Evolutionary conservation across 2,888 invertebrate genomes (phyloP).

Genomic region (Pristionchus fissidentatus): DNA sequence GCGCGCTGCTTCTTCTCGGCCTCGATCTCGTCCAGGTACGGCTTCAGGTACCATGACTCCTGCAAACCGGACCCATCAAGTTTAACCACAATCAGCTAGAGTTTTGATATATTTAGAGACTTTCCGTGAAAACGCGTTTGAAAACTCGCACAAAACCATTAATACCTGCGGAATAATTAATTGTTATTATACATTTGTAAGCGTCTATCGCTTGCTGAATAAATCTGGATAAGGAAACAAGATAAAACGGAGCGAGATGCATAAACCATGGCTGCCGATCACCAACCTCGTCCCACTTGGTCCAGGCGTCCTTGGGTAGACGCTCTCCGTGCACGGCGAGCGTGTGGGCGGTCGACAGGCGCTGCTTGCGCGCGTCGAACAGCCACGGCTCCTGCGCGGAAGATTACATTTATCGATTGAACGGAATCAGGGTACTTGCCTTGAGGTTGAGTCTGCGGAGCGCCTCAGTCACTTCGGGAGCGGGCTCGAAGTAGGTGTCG

Average conservation of each 20-base stretch:
- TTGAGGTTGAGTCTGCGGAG: conserved; percentile 73
- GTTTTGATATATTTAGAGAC: neutral
- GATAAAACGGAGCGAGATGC: neutral
- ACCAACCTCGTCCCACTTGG: conserved; percentile 82
- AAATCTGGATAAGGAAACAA: neutral
- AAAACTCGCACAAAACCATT: neutral
- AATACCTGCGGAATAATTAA: neutral
- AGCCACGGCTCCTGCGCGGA: conserved; percentile 75
- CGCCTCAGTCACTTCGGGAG: conserved; percentile 75
- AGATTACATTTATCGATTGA: neutral
- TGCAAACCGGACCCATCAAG: conserved; percentile 77
- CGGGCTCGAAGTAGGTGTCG: conserved; percentile 74
- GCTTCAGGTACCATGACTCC: conserved; percentile 86
- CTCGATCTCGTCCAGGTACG: conserved; percentile 86
- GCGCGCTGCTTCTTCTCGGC: conserved; percentile 81
- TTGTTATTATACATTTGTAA: too few relatives aligned
- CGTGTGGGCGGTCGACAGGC: conserved; percentile 88
- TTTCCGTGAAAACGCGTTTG: neutral
- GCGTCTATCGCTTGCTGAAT: neutral
- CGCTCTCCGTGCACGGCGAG: conserved; percentile 85
- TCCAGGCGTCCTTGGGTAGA: conserved; percentile 94
- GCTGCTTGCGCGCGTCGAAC: conserved; percentile 86
- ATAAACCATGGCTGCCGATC: neutral
- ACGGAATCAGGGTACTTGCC: conserved; percentile 48
- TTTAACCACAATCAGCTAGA: neutral